Base-by-base conservation (phyloP, 2,113 vertebrate species). In the Morone saxatilis region DNA sequence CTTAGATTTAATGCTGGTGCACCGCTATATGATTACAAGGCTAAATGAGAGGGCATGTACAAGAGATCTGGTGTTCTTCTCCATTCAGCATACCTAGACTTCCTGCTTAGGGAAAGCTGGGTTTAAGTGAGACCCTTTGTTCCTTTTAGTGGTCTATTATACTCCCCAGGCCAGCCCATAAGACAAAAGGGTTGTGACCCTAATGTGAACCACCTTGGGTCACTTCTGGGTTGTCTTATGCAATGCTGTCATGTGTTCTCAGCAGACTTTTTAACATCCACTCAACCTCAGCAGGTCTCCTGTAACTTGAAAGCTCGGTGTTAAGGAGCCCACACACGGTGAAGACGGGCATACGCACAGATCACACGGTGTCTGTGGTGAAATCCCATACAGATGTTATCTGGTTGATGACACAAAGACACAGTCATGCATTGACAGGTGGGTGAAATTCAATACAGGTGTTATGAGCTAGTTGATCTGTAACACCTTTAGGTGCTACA, bases 91-190 rank as follows among this genome's bases (percentile, higher is more conserved):
- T 68, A 76, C 47, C 71, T 72, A 65, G 20, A 88, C 87, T 79
- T 93, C 86, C 88, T 81, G 76, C 86, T 71, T 59, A 84, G 85
- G 90, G 80, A 91, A 89, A 91, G 86, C 22, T 7, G 12, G 72
- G 48, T 76, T 93, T 77, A 86, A 89, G 78, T 76, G 74, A 80
- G 81, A 72, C n/a, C 76, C 84, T 93, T 91, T 94, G 90, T 88
- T 94, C 56, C 40, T 74, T 89, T 87, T 86, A 80, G 60, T 72
- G 86, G 68, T 36, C 68, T 69, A 78, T 91, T 88, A 85, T 50
- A 70, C 10, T 16, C 70, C 80, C 66, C 70, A 59, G 74, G 81
- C 66, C 70, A 36, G 38, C n/a, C 63, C 31, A 70, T 31, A 72
- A 79, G 81, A 91, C 78, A 93, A 94, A 81, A 80, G 85, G 82